A percentile compares a stretch with the other conserved stretches of the same genome.
These are phyloP conservation scores for Dicycla oo DNA, from an alignment of 2,888 invertebrate genomes.

Conservation along the genomic window DNA sequence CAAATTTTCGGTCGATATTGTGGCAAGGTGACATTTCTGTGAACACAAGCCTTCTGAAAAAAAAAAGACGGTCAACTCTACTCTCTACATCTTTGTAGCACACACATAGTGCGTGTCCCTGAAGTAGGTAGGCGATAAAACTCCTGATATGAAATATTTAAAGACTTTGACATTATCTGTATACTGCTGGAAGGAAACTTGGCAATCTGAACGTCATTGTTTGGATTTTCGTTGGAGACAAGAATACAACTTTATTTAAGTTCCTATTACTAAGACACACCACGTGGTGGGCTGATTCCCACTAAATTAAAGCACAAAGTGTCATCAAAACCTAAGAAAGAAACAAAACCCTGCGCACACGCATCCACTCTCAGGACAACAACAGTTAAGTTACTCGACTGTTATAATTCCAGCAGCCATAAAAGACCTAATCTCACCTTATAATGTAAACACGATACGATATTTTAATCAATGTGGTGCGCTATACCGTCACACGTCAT, in stretches of 20 bases:
- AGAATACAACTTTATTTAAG: not conserved
- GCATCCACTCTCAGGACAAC: conserved; percentile 7
- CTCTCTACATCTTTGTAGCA: not conserved
- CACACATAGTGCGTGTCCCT: not conserved
- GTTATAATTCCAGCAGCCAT: conserved; percentile 27
- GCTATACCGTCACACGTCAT: conserved; percentile 77
- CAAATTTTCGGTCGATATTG: not conserved
- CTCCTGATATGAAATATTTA: not conserved
- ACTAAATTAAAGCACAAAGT: not conserved
- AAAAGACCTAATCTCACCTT: conserved; percentile 43
- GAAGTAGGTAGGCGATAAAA: not conserved
- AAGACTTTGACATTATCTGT: not conserved
- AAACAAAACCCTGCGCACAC: conserved; percentile 1
- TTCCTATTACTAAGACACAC: not conserved
- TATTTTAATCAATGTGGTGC: conserved; percentile 75
- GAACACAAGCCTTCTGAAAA: not conserved
- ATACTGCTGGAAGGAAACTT: not conserved
- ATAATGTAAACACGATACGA: conserved; percentile 47
- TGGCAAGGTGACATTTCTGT: conserved; percentile 22
- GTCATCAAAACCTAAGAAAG: not conserved
- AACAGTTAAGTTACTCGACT: conserved; percentile 17
- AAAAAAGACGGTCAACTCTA: not conserved
- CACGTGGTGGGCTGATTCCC: not conserved
- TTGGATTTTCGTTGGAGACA: not conserved
- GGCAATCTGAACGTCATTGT: not conserved